Evolutionary conservation across 2,797 vertebrate genomes (phyloP).

Genomic region (Coluber constrictor): DNA sequence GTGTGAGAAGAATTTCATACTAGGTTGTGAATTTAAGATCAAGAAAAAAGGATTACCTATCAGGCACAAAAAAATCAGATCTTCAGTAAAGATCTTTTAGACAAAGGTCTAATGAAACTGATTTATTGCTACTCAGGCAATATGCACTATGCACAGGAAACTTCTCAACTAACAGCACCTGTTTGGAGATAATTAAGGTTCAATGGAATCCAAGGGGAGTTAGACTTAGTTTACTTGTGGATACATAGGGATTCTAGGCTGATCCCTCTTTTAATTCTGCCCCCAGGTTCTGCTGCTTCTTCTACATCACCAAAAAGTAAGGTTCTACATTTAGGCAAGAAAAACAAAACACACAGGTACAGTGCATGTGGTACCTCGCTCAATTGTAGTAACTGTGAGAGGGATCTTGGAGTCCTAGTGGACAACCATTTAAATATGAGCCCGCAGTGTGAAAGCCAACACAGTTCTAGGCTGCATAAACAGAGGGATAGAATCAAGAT

Average conservation of each 20-base stretch:
- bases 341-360: too few relatives aligned
- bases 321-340: too few relatives aligned
- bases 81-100: background rate
- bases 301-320: background rate
- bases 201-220: background rate
- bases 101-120: background rate
- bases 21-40: background rate
- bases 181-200: background rate
- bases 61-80: background rate
- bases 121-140: background rate
- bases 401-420: too few relatives aligned
- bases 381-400: too few relatives aligned
- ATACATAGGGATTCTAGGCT: background rate
- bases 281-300: background rate
- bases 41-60: background rate
- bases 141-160: background rate
- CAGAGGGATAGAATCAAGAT: too few relatives aligned
- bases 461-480: too few relatives aligned
- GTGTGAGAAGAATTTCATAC: background rate
- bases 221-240: background rate
- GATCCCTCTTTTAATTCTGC: background rate
- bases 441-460: too few relatives aligned
- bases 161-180: background rate
- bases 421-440: too few relatives aligned
- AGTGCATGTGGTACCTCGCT: too few relatives aligned